Conservation (phyloP, 2,797 vertebrate genomes). For the Muscicapa comitata region DNA sequence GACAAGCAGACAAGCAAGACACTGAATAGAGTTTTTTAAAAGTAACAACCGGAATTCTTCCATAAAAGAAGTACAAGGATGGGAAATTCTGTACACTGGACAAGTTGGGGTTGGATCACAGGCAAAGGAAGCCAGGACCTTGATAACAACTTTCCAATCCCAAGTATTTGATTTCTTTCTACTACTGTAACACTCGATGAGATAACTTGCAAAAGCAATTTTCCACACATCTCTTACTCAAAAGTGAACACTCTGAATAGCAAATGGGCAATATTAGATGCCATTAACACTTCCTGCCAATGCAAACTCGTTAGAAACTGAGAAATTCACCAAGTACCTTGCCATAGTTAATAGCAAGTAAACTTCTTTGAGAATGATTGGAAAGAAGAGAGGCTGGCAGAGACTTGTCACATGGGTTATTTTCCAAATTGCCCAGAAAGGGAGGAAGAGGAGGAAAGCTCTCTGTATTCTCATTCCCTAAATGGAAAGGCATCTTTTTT, state of each 20-base stretch:
- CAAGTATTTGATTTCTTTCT: neutral
- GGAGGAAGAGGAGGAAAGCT: neutral
- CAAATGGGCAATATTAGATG: neutral
- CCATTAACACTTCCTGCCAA: neutral
- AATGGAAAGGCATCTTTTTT: neutral
- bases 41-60: neutral
- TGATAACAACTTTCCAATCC: neutral
- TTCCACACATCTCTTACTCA: neutral
- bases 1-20: neutral
- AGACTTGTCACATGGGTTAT: neutral
- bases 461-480: neutral
- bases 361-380: neutral
- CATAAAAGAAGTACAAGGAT: neutral
- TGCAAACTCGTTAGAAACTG: neutral
- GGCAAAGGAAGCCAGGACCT: neutral
- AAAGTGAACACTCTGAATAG: neutral
- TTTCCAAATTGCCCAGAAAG: neutral
- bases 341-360: neutral
- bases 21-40: neutral
- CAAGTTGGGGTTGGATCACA: neutral
- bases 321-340: neutral
- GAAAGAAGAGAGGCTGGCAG: neutral
- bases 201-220: neutral
- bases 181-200: neutral
- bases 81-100: neutral